Conservation (phyloP, 37 sponge, comb jelly and placozoan genomes). For the Chondrilla cf. caribensis region DNA sequence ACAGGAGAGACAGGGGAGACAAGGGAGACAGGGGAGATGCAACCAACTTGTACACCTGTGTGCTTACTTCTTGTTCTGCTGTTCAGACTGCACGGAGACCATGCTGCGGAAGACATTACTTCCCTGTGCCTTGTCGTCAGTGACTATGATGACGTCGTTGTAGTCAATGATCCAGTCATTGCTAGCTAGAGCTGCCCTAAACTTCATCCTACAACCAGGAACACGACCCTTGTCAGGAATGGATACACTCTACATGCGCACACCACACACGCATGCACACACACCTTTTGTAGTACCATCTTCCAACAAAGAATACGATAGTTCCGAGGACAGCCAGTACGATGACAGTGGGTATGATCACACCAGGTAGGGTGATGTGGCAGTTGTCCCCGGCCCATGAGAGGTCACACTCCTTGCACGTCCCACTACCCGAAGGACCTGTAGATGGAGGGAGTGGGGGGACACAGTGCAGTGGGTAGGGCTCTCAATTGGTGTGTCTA, state of each 20-base stretch:
- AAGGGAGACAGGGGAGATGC: too few species aligned
- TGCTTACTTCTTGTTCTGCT: conserved; percentile 44
- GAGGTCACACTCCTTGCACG: conserved; percentile 34
- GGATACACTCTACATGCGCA: not conserved
- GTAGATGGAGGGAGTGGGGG: not conserved
- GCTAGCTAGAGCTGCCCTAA: conserved; percentile 58
- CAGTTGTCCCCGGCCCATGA: conserved; percentile 45
- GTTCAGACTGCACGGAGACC: conserved; percentile 42
- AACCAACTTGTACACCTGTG: too few species aligned
- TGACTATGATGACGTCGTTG: conserved; percentile 32
- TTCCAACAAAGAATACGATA: conserved; percentile 11
- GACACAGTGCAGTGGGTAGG: not conserved
- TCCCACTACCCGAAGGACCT: conserved; percentile 49
- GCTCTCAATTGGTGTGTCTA: too few species aligned
- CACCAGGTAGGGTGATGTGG: conserved; percentile 28
- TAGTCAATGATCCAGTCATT: conserved; percentile 68
- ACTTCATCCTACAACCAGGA: conserved; percentile 30
- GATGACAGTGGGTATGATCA: conserved; percentile 37
- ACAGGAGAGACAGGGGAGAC: not conserved
- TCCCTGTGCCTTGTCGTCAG: conserved; percentile 22
- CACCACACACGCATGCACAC: not conserved
- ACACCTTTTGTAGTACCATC: conserved; percentile 49
- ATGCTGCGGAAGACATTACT: conserved; percentile 52
- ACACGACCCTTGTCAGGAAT: not conserved
- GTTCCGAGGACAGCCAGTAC: conserved; percentile 5